phyloP scores from a whole-genome alignment of 2,797 vertebrate genomes.

The Poecile montanus region DNA sequence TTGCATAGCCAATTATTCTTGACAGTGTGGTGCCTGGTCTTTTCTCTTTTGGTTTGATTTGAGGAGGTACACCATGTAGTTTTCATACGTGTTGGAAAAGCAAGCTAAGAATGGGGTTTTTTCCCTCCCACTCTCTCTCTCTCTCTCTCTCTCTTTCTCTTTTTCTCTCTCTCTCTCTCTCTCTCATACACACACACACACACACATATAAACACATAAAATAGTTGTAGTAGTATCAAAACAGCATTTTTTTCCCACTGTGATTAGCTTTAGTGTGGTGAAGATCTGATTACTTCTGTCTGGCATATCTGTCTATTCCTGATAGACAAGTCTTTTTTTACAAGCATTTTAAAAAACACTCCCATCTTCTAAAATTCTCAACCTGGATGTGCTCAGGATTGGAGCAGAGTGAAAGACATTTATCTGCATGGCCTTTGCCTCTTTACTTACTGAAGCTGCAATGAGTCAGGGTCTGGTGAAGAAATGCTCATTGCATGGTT shows the following conservation, averaged over 20 bases:
- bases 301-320: background rate
- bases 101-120: background rate
- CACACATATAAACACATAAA: background rate
- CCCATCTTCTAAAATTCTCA: background rate
- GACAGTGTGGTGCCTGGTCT: constrained; percentile 30
- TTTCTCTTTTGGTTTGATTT: background rate
- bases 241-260: background rate
- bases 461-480: background rate
- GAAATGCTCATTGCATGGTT: background rate
- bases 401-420: background rate
- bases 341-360: background rate
- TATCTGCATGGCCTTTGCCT: background rate
- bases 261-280: background rate
- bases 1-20: constrained; percentile 47
- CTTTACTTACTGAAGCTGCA: background rate
- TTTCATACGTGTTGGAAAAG: background rate
- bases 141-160: no score
- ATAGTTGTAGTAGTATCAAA: background rate
- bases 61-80: background rate
- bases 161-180: no score
- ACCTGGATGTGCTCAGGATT: background rate
- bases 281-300: background rate
- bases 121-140: background rate
- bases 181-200: background rate
- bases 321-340: background rate